Evolutionary conservation across 2,888 invertebrate species (phyloP).

Genomic region (Salticus scenicus): DNA sequence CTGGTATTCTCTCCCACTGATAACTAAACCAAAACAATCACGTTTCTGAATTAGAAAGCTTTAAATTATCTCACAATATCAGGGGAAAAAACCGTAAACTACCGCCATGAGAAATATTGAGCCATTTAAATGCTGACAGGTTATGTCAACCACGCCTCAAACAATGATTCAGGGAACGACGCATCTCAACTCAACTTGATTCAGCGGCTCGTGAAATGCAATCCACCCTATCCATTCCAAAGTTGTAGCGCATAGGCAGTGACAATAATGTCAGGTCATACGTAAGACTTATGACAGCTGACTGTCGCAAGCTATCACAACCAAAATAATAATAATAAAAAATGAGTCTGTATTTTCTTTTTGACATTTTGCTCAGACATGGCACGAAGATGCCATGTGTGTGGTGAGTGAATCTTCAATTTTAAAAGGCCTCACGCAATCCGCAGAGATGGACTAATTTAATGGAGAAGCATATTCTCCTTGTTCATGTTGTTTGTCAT

Average conservation of each 20-base stretch:
- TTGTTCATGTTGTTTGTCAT: neutral
- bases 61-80: neutral
- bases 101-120: neutral
- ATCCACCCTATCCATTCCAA: conserved; percentile 2
- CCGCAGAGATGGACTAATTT: neutral
- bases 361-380: neutral
- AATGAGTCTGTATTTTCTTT: neutral
- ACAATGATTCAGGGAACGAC: neutral
- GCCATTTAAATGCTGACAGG: conserved; percentile 1
- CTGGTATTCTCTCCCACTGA: too few relatives aligned
- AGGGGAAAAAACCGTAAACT: neutral
- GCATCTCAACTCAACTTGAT: neutral
- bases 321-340: neutral
- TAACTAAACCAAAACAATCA: too few relatives aligned
- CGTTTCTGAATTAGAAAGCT: neutral
- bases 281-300: conserved; percentile 39
- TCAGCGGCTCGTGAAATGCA: conserved; percentile 2
- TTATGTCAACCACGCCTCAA: conserved; percentile 5
- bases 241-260: neutral
- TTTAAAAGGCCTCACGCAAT: neutral
- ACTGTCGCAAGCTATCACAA: conserved; percentile 56
- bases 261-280: conserved; percentile 40
- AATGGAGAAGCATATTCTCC: neutral
- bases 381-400: neutral
- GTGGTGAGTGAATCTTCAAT: neutral